Evolutionary conservation across 1,140 invertebrate species (phyloP), one percentile per base, ranked within the genome.

Genomic region (Drosophila nigrodunni): DNA sequence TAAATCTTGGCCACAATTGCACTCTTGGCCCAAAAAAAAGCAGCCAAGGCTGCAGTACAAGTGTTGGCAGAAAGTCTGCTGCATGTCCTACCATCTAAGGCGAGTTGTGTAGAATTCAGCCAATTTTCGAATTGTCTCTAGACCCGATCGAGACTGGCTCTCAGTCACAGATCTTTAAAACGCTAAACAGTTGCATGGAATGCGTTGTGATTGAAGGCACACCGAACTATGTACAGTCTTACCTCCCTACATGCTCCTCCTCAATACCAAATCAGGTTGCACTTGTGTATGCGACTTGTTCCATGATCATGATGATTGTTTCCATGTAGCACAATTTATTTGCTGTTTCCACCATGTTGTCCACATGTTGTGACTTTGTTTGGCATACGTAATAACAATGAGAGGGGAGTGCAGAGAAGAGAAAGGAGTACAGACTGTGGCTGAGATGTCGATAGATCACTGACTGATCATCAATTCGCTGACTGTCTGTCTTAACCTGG

Each of bases 281-380:
- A 69, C 71, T 74, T 68, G 71, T 58, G 46, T 39, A 52, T 55
- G 25, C 58, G 41, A 70, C 67, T 54, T 62, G 37, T 57, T 46
- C 60, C 44, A 64, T 37, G 25, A 67, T 77, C 10, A 70, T 58
- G 49, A 52, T 60, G 68, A 83, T 78, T 67, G 49, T 61, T 65
- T 44, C 7, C 65, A 59, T 66, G 82, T 77, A 60, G 49, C 77
- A 72, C 68, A 73, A 83, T 85, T 81, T 86, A 81, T 86, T 86
- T 75, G 81, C 65, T 65, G 71, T 67, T 30, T 44, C 46, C 11
- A 46, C 13, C 67, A 71, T 81, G 65, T 80, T 78, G 74, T 82
- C 77, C 79, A 90, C 82, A 90, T 87, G 87, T 87, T 90, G 80
- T 87, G 87, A 87, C 87, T 90, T 83, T 87, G 87, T 90, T 90